Conservation (phyloP, 2,113 vertebrate species). For the Myotis yumanensis region DNA sequence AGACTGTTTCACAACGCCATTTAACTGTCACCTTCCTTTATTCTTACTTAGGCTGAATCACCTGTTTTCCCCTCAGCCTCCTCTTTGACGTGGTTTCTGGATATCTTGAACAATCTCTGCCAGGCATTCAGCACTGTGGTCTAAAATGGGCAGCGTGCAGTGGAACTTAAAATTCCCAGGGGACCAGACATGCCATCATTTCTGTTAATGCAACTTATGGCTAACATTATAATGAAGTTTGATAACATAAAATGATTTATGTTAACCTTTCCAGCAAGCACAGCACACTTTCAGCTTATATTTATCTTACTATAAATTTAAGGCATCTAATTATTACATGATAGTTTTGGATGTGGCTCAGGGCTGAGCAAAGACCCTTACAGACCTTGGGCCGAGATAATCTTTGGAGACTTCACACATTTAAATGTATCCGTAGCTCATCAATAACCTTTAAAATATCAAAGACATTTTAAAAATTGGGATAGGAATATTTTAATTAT, state of each 20-base stretch:
- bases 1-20: background rate
- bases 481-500: background rate
- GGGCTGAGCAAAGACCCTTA: background rate
- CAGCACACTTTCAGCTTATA: background rate
- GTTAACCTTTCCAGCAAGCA: background rate
- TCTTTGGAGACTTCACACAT: background rate
- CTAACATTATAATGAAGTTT: background rate
- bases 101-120: background rate
- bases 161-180: background rate
- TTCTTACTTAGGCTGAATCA: background rate
- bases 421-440: background rate
- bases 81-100: background rate
- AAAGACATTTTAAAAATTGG: background rate
- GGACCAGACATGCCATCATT: background rate
- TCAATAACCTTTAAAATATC: constrained; percentile 5
- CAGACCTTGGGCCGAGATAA: background rate
- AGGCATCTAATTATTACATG: background rate
- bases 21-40: background rate
- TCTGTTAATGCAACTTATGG: background rate
- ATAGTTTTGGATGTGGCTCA: background rate
- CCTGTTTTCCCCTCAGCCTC: background rate
- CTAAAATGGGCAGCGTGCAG: background rate
- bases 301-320: constrained; percentile 21
- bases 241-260: background rate
- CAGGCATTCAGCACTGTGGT: background rate